Base-by-base conservation (phyloP, 1,140 invertebrate genomes). In the Wasmannia auropunctata region DNA sequence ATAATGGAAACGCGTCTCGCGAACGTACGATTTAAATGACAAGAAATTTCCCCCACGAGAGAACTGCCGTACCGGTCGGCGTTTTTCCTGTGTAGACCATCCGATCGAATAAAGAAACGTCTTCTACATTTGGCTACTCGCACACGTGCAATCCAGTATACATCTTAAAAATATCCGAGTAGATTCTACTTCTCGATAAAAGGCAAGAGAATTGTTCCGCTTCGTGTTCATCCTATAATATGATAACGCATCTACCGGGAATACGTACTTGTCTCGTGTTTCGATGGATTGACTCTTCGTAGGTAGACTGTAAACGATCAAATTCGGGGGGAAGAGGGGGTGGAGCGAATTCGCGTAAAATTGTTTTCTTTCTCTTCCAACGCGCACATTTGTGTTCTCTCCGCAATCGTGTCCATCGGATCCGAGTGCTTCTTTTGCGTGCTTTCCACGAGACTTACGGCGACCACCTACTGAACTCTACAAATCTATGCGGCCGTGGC, bases 171-270 rank as follows among this genome's bases (percentile, higher is more conserved):
- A 87, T 90, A 90, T 86, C 85, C 88, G 84, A 91, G 86, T 90
- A 90, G 69, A 75, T 86, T 87, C 84, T 88, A 90, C 86, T 88
- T 91, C 67, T 90, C 85, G 86, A 91, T 91, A 86, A 91, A 90
- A 90, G 89, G 88, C 90, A 90, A 90, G 88, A 91, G 86, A 90
- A 91, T 91, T 90, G 90, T 88, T 90, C 90, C 88, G 88, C 88
- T n/a, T 90, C 84, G 88, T 90, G 88, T 90, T 90, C 72, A 85
- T 77, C 80, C 88, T 89, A 88, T 89, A 88, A 49, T 87, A 87
- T 90, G 88, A 89, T 80, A 80, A 80, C 67, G 88, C 88, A 63
- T 85, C 81, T 80, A 89, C 84, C 86, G 85, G 81, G 51, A 89
- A 89, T 87, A 86, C 65, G 85, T 90, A 86, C 87, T 72, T 67